These are phyloP conservation scores for Cacajao melanocephalus DNA, from an alignment of 2,797 vertebrate genomes.

Conservation along the genomic window DNA sequence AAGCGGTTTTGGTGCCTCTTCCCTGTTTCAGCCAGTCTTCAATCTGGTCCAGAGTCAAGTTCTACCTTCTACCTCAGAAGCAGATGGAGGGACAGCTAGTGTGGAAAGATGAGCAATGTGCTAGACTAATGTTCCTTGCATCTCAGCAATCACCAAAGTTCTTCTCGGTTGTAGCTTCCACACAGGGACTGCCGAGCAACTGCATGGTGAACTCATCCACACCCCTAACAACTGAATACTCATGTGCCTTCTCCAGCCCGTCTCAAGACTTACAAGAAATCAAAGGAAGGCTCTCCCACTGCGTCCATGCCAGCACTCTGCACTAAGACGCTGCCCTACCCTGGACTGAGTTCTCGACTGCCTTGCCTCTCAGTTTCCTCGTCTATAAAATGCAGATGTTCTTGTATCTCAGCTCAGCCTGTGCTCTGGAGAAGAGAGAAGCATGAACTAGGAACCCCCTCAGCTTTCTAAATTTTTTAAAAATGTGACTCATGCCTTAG, in stretches of 20 bases:
- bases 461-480: not conserved
- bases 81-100: not conserved
- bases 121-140: not conserved
- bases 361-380: not conserved
- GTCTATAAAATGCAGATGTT: not conserved
- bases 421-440: not conserved
- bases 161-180: not conserved
- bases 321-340: not conserved
- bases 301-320: not conserved
- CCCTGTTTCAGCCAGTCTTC: not conserved
- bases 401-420: not conserved
- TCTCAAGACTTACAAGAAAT: not conserved
- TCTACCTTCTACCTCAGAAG: not conserved
- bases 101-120: not conserved
- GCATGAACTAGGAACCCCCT: not conserved
- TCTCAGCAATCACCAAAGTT: not conserved
- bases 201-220: fast-evolving
- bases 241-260: not conserved
- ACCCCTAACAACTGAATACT: not conserved
- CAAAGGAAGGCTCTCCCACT: not conserved
- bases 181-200: not conserved
- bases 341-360: not conserved
- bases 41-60: not conserved
- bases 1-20: not conserved
- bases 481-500: not conserved